Evolutionary conservation across 2,113 vertebrate species (phyloP).

Genomic region (Amblyornis subalaris): DNA sequence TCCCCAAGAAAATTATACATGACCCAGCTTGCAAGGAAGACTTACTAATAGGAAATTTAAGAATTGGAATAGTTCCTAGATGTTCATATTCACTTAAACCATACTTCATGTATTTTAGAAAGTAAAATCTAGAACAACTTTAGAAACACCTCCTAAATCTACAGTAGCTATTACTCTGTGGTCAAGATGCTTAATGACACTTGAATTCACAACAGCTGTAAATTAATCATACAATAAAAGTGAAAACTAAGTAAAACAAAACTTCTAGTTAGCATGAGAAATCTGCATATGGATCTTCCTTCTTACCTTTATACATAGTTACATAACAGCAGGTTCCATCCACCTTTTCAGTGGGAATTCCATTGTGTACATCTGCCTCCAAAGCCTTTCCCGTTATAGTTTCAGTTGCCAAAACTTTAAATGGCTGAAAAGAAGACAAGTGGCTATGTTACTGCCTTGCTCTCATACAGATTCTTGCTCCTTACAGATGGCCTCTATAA

Average conservation of each 20-base stretch:
- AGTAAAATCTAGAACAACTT: neutral
- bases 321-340: constrained; percentile 97
- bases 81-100: neutral
- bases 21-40: neutral
- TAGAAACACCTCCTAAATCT: neutral
- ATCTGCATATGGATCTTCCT: neutral
- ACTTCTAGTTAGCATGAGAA: neutral
- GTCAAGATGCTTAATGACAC: neutral
- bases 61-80: neutral
- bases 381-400: constrained; percentile 81
- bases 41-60: neutral
- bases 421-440: constrained; percentile 75
- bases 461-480: neutral
- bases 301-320: constrained; percentile 81
- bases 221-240: neutral
- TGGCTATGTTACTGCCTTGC: neutral
- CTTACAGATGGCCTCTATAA: neutral
- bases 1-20: neutral
- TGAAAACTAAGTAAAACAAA: neutral
- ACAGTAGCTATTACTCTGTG: neutral
- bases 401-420: constrained; percentile 89
- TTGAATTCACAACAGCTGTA: neutral
- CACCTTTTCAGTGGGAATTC: constrained; percentile 90
- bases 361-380: constrained; percentile 78
- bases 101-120: neutral